phyloP scores from a whole-genome alignment of 1,140 invertebrate species.

The Nebria ingens region DNA sequence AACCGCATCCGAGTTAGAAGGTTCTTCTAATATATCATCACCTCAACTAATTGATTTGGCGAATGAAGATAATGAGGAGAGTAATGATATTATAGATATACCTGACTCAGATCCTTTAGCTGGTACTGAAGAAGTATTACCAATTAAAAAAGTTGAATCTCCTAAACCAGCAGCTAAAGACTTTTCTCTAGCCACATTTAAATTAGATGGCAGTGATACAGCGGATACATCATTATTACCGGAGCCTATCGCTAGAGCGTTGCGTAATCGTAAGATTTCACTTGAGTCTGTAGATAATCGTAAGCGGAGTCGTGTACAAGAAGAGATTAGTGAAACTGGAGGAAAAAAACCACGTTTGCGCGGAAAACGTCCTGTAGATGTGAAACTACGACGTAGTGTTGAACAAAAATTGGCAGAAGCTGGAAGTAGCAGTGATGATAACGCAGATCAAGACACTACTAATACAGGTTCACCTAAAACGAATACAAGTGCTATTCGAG shows the following conservation, averaged over 20 bases:
- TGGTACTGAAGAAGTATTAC: slow-evolving; percentile 2
- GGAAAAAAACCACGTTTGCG: slow-evolving; percentile 44
- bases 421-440: slow-evolving; percentile 45
- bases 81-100: slow-evolving; percentile 8
- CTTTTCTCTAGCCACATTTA: slow-evolving; percentile 13
- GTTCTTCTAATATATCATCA: neutral
- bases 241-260: slow-evolving; percentile 15
- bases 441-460: slow-evolving; percentile 18
- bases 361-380: slow-evolving; percentile 39
- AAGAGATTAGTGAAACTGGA: slow-evolving; percentile 32
- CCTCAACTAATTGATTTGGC: neutral
- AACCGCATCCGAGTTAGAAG: neutral
- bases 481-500: neutral
- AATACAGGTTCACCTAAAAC: slow-evolving; percentile 12
- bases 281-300: slow-evolving; percentile 33
- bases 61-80: neutral
- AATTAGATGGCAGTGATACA: slow-evolving; percentile 31
- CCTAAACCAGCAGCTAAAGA: neutral
- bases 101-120: slow-evolving; percentile 15
- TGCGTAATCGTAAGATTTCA: slow-evolving; percentile 19
- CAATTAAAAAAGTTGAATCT: neutral
- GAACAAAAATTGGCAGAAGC: slow-evolving; percentile 44
- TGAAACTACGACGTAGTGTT: slow-evolving; percentile 41
- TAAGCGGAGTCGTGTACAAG: slow-evolving; percentile 26
- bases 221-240: slow-evolving; percentile 24